Conservation (phyloP, 2,797 vertebrate species). For the Halcyon chelicuti region DNA sequence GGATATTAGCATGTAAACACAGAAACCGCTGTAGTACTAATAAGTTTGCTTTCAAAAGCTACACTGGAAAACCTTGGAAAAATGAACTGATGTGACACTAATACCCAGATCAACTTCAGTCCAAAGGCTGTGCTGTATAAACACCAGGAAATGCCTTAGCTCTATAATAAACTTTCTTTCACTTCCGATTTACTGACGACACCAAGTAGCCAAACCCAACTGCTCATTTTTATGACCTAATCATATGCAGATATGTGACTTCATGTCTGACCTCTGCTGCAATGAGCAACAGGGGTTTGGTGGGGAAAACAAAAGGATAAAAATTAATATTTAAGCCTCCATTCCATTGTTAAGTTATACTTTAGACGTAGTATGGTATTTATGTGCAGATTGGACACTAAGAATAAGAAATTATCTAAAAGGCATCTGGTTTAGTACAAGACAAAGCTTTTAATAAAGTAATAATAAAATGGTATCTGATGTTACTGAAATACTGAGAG, state of each 20-base stretch:
- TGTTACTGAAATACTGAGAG: constrained; percentile 1
- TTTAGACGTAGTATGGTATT: not conserved
- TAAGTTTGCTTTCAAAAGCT: constrained; percentile 36
- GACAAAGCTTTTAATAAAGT: not conserved
- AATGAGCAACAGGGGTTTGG: not conserved
- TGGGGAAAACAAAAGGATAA: not conserved
- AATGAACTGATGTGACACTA: constrained; percentile 7
- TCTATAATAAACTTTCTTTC: not conserved
- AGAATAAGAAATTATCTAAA: not conserved
- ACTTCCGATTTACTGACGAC: not conserved
- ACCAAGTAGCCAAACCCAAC: not conserved
- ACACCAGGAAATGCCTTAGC: constrained; percentile 22
- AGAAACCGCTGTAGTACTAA: constrained; percentile 45
- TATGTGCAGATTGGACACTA: not conserved
- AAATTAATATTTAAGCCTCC: not conserved
- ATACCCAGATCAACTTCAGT: constrained; percentile 36
- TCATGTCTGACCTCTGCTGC: not conserved
- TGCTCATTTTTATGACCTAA: constrained; percentile 14
- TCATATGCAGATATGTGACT: not conserved
- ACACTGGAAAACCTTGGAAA: constrained; percentile 30
- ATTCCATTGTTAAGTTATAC: not conserved
- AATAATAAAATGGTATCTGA: not conserved
- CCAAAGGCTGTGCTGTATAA: constrained; percentile 31
- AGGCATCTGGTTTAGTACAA: not conserved
- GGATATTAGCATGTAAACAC: constrained; percentile 58